Percentiles rank a stretch among this genome's conserved stretches.
Conservation (phyloP, 2,113 vertebrate species). For the Clarias magur region DNA sequence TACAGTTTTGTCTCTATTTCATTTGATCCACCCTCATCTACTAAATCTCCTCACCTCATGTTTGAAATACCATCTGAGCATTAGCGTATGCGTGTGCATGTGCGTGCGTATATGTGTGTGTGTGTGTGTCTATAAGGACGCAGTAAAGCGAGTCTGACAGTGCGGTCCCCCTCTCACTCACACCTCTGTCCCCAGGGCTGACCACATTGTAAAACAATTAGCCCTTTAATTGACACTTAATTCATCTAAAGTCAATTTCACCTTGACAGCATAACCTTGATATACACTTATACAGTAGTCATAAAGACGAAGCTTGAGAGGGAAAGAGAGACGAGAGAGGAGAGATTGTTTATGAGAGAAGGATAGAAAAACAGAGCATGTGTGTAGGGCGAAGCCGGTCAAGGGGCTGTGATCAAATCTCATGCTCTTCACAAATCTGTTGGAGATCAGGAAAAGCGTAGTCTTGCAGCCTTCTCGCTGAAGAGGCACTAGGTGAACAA, state of each 20-base stretch:
- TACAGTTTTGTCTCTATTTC: conserved; percentile 21
- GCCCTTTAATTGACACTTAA: conserved; percentile 76
- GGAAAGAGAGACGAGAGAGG: conserved; percentile 2
- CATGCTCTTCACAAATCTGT: conserved; percentile 24
- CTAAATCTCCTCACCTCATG: conserved; percentile 33
- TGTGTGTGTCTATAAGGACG: not conserved
- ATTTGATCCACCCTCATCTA: conserved; percentile 22
- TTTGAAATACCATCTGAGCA: conserved; percentile 12
- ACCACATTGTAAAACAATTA: conserved; percentile 76
- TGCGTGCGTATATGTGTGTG: not conserved
- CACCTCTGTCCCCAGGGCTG: conserved; percentile 64
- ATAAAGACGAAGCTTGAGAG: conserved; percentile 29
- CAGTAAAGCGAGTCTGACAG: conserved; percentile 69
- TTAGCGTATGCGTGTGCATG: not conserved
- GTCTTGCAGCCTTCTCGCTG: not conserved
- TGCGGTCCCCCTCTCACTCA: conserved; percentile 56
- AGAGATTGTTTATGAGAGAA: conserved; percentile 30
- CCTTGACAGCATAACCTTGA: conserved; percentile 73
- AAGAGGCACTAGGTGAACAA: not conserved
- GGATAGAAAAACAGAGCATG: conserved; percentile 5
- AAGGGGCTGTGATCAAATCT: conserved; percentile 20
- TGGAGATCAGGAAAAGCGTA: not conserved
- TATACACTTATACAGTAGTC: conserved; percentile 47
- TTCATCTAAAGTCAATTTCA: conserved; percentile 81
- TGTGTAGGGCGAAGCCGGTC: conserved; percentile 8